Percentiles rank a stretch among this genome's conserved stretches.
Evolutionary conservation across 2,888 invertebrate genomes (phyloP).

Genomic region (Tyria jacobaeae): DNA sequence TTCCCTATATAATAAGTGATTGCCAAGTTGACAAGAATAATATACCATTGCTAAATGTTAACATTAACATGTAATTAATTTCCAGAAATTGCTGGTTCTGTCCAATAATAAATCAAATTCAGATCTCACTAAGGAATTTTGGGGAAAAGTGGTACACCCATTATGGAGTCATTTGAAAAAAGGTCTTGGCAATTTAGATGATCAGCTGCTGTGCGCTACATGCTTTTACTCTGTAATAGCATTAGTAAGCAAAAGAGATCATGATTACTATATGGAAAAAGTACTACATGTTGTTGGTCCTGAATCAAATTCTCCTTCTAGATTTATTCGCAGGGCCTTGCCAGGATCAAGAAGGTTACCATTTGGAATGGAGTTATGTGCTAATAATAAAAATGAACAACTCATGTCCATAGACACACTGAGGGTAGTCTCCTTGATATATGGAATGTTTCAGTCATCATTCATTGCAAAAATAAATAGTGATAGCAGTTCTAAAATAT

Average conservation of each 20-base stretch:
- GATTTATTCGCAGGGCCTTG: conserved; percentile 1
- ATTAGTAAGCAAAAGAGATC: conserved; percentile 56
- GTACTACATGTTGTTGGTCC: conserved; percentile 51
- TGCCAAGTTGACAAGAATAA: too few relatives aligned
- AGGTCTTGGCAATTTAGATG: conserved; percentile 68
- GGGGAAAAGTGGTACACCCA: conserved; percentile 56
- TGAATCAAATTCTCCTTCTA: conserved; percentile 11
- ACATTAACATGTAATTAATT: conserved; percentile 20
- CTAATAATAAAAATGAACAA: conserved; percentile 22
- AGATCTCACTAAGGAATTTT: conserved; percentile 42
- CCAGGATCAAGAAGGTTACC: conserved; percentile 9
- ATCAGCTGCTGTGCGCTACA: conserved; percentile 76
- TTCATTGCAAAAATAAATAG: conserved; percentile 55
- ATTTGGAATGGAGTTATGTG: not conserved
- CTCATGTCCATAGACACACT: conserved; percentile 45
- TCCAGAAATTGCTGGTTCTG: conserved; percentile 67
- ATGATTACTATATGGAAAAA: conserved; percentile 59
- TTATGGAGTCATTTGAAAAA: conserved; percentile 68
- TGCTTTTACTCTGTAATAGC: conserved; percentile 71
- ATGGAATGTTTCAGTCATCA: conserved; percentile 79
- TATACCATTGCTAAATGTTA: not conserved
- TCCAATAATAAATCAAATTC: conserved; percentile 50
- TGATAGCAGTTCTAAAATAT: conserved; percentile 38
- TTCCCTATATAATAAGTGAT: too few relatives aligned
- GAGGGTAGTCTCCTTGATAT: conserved; percentile 69